Evolutionary conservation across 2,888 invertebrate genomes (phyloP).

Genomic region (Aleiodes testaceus): DNA sequence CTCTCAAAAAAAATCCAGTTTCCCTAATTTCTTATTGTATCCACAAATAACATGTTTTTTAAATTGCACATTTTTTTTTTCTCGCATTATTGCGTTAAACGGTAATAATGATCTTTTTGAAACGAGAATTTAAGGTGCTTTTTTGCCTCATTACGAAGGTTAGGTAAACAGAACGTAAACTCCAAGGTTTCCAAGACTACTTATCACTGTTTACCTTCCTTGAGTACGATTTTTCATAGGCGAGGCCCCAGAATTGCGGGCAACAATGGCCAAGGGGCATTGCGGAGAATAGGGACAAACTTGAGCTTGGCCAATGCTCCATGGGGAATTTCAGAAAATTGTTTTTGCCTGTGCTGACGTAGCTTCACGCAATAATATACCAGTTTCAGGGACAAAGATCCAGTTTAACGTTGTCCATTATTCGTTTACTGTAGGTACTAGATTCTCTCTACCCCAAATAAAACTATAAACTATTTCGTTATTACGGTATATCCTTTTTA

Average conservation of each 20-base stretch:
- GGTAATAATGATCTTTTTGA: conserved; percentile 11
- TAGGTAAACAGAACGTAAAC: conserved; percentile 24
- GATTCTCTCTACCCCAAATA: conserved; percentile 61
- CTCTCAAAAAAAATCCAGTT: no score
- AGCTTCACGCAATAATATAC: conserved; percentile 61
- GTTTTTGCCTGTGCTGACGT: no score
- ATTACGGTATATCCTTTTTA: conserved; percentile 57
- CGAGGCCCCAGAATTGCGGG: not conserved
- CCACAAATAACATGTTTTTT: no score
- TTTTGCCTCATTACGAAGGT: conserved; percentile 29
- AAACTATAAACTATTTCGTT: conserved; percentile 66
- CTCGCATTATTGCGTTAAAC: conserved; percentile 2
- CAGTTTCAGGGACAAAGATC: conserved; percentile 67
- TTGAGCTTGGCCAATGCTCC: conserved; percentile 18
- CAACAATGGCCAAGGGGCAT: not conserved
- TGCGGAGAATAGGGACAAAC: conserved; percentile 5
- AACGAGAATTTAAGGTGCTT: not conserved
- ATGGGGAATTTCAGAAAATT: not conserved
- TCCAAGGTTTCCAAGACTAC: conserved; percentile 38
- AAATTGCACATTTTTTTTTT: not conserved
- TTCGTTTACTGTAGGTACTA: conserved; percentile 57
- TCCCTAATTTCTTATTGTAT: not conserved
- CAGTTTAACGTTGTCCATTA: conserved; percentile 63
- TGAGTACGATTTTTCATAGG: conserved; percentile 8
- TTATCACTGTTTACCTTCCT: conserved; percentile 11